Base-by-base conservation (phyloP, 2,113 vertebrate species). In the Crotophaga sulcirostris region DNA sequence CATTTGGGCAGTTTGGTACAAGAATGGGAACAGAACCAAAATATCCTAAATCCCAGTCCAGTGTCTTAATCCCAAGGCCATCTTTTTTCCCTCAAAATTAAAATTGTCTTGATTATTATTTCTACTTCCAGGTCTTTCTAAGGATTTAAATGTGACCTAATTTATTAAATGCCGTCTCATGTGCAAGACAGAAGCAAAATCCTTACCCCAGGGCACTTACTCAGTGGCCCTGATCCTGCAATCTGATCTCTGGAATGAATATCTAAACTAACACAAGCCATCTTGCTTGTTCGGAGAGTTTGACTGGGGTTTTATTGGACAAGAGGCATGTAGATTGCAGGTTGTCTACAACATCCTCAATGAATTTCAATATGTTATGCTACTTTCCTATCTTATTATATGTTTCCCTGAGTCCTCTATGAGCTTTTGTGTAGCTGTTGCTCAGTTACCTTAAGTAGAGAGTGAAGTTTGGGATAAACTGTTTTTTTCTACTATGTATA, bases 211-310 rank as follows among this genome's bases (percentile, higher is more conserved):
- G 80, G 83, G 73, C 76, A 82, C 44, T 81, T 64, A 51, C 11
- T 92, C 34, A 64, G 83, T 93, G 76, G 76, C 56, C 60, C 68
- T 90, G 79, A 81, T 92, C 60, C 47, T 93, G 83, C 79, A 81
- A 86, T 88, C 68, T 58, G 92, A 94, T 95, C 85, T 78, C 69
- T 64, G 94, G 85, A 86, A 90, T 94, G 88, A 93, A 78, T 9
- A 64, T 94, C 88, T 95, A 69, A 78, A 79, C 73, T 81, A 95
- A 87, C 47, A 87, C 0, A 8, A 77, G 40, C 40, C n/a, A 11
- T 66, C 51, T 68, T 75, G 73, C 54, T 52, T 38, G 44, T 72
- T 92, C 34, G n/a, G 59, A 67, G 67, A n/a, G 18, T 70, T 86
- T 77, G 72, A 24, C n/a, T 60, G 68, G 44, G 49, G 36, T 88